Conservation (phyloP, 2,113 vertebrate genomes). For the Colossoma macropomum region DNA sequence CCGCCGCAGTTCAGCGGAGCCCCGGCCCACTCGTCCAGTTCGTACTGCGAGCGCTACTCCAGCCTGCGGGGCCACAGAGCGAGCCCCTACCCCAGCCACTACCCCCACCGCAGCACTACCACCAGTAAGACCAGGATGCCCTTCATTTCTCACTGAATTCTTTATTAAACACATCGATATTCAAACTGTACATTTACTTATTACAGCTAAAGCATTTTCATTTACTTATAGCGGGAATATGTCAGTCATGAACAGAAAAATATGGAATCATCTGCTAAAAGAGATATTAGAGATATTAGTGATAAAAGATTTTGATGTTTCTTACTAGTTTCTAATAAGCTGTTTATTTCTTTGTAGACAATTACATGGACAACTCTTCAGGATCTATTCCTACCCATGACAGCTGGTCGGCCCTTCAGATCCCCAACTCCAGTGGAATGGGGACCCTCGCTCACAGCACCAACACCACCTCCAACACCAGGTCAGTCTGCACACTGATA, state of each 20-base stretch:
- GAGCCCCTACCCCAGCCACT: conserved; percentile 79
- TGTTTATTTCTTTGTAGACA: conserved; percentile 65
- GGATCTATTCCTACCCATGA: conserved; percentile 73
- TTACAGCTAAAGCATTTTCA: no score
- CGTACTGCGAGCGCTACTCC: conserved; percentile 83
- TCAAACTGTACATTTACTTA: no score
- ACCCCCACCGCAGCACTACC: conserved; percentile 75
- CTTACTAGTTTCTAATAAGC: no score
- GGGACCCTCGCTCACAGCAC: conserved; percentile 74
- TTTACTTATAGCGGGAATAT: no score
- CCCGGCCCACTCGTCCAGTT: conserved; percentile 74
- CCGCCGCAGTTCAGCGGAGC: conserved; percentile 78
- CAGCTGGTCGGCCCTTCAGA: conserved; percentile 80
- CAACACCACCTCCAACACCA: conserved; percentile 78
- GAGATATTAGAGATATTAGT: no score
- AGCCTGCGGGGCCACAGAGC: conserved; percentile 76
- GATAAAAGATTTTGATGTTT: no score
- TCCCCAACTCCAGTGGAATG: conserved; percentile 80
- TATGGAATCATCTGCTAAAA: no score
- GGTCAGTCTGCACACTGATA: conserved; percentile 60
- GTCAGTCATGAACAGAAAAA: no score
- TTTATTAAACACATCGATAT: no score
- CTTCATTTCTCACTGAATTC: neutral
- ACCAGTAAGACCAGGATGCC: conserved; percentile 69
- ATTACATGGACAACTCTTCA: conserved; percentile 80